These are phyloP conservation scores for Lepidurus packardi DNA, from an alignment of 1,140 invertebrate species.

Conservation along the genomic window DNA sequence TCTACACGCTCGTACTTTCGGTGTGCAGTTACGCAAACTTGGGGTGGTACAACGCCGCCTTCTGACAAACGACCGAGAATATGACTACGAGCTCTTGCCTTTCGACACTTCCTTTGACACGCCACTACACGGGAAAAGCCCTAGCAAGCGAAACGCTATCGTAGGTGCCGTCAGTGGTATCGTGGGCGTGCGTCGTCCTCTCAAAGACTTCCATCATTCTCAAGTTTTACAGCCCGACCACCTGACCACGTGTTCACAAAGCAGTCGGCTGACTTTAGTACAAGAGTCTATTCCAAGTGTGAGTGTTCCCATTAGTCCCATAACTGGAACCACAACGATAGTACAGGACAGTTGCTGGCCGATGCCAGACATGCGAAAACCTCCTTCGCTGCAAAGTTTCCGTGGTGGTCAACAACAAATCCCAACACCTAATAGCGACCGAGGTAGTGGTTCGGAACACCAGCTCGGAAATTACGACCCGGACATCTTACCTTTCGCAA, in stretches of 20 bases:
- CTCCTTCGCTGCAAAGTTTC: not conserved
- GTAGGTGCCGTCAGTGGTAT: not conserved
- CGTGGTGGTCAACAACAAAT: not conserved
- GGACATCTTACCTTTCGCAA: not conserved
- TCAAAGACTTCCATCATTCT: not conserved
- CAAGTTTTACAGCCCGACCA: constrained; percentile 7
- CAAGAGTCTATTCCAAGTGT: constrained; percentile 7
- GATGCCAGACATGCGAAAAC: not conserved
- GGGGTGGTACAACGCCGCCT: not conserved
- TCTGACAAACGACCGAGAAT: not conserved
- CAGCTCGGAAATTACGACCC: not conserved
- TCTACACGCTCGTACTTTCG: constrained; percentile 28
- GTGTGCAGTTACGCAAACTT: not conserved
- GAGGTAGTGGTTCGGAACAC: not conserved
- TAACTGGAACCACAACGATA: not conserved
- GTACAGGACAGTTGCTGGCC: not conserved
- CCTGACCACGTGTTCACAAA: constrained; percentile 8
- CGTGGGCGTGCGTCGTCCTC: not conserved
- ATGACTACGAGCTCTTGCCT: not conserved
- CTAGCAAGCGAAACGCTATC: not conserved
- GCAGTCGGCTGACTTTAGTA: not conserved
- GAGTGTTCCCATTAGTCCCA: not conserved
- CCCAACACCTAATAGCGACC: not conserved
- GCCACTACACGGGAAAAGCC: not conserved
- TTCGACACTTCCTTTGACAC: constrained; percentile 14